Conservation (phyloP, 2,113 vertebrate species). For the Proteles cristata region DNA sequence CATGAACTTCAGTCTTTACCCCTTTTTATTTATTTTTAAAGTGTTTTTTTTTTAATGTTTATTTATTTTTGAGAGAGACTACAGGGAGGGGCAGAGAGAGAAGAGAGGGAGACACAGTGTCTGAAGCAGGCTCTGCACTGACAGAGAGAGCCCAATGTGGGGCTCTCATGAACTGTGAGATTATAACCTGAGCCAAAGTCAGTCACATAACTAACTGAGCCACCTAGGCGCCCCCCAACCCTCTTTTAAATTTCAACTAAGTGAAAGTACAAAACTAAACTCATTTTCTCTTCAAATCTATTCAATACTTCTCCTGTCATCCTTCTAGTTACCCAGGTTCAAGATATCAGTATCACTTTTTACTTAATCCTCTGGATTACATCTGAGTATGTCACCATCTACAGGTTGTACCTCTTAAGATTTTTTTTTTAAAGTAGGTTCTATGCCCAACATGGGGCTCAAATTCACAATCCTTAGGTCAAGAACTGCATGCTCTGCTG, state of each 20-base stretch:
- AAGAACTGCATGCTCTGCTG: neutral
- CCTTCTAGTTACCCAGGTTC: neutral
- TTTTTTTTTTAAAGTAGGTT: neutral
- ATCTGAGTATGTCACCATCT: neutral
- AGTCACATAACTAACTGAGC: too few species aligned
- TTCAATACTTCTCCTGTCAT: neutral
- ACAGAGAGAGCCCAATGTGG: too few species aligned
- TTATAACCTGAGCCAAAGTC: too few species aligned
- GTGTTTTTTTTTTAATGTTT: too few species aligned
- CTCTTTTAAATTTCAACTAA: neutral
- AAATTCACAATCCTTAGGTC: neutral
- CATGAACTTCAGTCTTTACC: slow-evolving; percentile 12
- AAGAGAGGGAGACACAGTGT: too few species aligned
- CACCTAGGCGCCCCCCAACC: neutral
- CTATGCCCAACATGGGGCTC: neutral
- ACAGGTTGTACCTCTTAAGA: neutral
- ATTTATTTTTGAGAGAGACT: too few species aligned
- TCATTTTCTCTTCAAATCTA: slow-evolving; percentile 29
- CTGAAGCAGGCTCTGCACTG: too few species aligned
- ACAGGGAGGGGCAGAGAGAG: too few species aligned
- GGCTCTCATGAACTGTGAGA: too few species aligned
- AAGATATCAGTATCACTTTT: slow-evolving; percentile 3
- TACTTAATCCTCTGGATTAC: neutral
- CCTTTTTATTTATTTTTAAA: neutral
- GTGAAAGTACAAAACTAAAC: slow-evolving; percentile 17